Conservation (phyloP, 2,888 invertebrate species). For the Cheilosia grossa region DNA sequence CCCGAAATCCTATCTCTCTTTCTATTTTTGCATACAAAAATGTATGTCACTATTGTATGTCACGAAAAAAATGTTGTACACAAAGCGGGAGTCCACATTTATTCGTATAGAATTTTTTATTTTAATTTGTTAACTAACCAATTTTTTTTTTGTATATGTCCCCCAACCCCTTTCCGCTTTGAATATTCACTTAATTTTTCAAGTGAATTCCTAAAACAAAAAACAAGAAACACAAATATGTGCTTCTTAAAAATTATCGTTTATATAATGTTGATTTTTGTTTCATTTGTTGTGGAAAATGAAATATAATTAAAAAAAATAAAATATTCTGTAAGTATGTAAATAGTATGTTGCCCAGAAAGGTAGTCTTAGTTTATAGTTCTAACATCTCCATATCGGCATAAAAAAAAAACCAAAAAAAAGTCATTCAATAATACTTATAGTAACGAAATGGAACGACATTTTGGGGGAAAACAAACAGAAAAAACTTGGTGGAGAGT, state of each 20-base stretch:
- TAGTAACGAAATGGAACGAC: neutral
- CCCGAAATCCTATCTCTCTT: neutral
- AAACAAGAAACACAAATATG: constrained; percentile 29
- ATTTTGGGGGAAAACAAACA: neutral
- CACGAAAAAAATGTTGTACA: neutral
- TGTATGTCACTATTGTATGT: constrained; percentile 37
- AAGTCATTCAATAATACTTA: neutral
- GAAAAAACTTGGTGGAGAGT: constrained; percentile 37
- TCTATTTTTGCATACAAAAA: neutral
- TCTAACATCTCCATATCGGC: constrained; percentile 20
- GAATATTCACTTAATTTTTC: constrained; percentile 59
- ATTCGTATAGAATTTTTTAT: too few species aligned
- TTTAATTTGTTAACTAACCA: too few species aligned
- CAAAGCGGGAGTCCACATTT: too few species aligned
- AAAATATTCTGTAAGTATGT: constrained; percentile 62
- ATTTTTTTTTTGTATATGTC: neutral
- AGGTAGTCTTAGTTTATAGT: constrained; percentile 24
- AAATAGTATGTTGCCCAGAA: constrained; percentile 53
- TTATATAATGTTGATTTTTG: constrained; percentile 38
- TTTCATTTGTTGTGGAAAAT: constrained; percentile 44
- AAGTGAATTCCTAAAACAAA: constrained; percentile 47
- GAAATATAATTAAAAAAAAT: constrained; percentile 35
- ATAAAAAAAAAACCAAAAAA: constrained; percentile 20
- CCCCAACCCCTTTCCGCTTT: neutral
- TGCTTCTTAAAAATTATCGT: constrained; percentile 52